Percentiles rank a stretch among this genome's conserved stretches.
Evolutionary conservation across 1,140 invertebrate species (phyloP).

Genomic region (Drosophila jambulina): DNA sequence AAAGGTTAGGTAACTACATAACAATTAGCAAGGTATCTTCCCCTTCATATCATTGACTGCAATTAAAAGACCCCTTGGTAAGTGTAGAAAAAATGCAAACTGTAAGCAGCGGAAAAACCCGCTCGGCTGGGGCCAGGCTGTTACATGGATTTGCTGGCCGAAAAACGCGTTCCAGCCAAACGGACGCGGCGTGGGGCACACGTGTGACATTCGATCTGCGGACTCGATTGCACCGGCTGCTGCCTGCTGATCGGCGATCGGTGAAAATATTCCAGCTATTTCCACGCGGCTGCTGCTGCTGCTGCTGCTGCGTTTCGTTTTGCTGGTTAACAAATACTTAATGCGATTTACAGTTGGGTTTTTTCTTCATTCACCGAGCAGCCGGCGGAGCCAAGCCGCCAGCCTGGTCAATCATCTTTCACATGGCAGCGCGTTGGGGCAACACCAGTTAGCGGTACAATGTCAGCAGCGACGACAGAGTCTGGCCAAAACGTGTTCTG

Average conservation of each 20-base stretch:
- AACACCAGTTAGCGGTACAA: constrained; percentile 71
- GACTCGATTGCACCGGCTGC: constrained; percentile 46
- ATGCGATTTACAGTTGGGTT: constrained; percentile 67
- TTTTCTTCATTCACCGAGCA: constrained; percentile 36
- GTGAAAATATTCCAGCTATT: constrained; percentile 61
- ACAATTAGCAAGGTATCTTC: not conserved
- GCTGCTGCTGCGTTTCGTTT: constrained; percentile 47
- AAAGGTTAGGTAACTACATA: not conserved
- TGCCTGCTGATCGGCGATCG: constrained; percentile 10
- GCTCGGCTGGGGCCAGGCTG: constrained; percentile 20
- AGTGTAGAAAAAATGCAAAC: constrained; percentile 7
- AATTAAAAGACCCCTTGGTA: not conserved
- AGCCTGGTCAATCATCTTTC: constrained; percentile 63
- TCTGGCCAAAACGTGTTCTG: constrained; percentile 62
- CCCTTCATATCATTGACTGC: not conserved
- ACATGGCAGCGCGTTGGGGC: constrained; percentile 49
- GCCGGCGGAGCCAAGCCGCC: constrained; percentile 1
- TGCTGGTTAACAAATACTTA: constrained; percentile 71
- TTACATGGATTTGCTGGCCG: constrained; percentile 30
- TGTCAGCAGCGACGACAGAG: constrained; percentile 36
- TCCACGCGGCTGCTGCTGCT: constrained; percentile 36
- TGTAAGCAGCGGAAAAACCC: constrained; percentile 29
- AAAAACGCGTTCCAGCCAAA: constrained; percentile 53
- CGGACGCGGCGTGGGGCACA: constrained; percentile 45
- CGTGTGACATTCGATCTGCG: constrained; percentile 60